phyloP scores from a whole-genome alignment of 2,888 invertebrate species.

The Stenoptilia bipunctidactyla region DNA sequence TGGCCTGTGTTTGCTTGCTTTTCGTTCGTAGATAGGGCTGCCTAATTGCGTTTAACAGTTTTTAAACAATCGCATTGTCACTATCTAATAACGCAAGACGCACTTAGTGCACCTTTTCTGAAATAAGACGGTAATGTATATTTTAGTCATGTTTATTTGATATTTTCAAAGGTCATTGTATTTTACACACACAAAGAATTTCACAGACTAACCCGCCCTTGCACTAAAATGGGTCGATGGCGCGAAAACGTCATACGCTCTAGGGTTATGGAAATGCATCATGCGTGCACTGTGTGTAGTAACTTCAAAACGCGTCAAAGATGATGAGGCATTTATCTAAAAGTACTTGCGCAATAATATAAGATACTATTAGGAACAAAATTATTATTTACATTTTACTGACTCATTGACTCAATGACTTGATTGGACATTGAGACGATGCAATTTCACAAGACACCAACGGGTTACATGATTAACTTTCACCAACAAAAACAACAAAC shows the following conservation, averaged over 20 bases:
- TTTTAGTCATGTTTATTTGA: slow-evolving; percentile 20
- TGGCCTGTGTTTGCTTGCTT: slow-evolving; percentile 64
- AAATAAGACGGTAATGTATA: slow-evolving; percentile 25
- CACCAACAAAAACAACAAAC: slow-evolving; percentile 53
- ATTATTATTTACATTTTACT: slow-evolving; percentile 27
- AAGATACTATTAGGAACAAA: slow-evolving; percentile 14
- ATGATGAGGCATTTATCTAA: no score
- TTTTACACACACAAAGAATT: slow-evolving; percentile 32
- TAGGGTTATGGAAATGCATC: slow-evolving; percentile 5
- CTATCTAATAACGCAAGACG: slow-evolving; percentile 56
- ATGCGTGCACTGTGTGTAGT: slow-evolving; percentile 11
- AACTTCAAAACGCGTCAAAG: no score
- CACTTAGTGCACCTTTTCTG: slow-evolving; percentile 66
- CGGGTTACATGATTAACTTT: slow-evolving; percentile 70
- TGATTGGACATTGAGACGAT: slow-evolving; percentile 35
- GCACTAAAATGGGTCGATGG: slow-evolving; percentile 66
- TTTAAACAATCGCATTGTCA: slow-evolving; percentile 65
- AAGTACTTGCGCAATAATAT: no score
- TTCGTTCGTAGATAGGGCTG: slow-evolving; percentile 34
- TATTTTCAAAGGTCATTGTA: slow-evolving; percentile 28
- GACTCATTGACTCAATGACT: slow-evolving; percentile 35
- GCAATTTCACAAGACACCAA: slow-evolving; percentile 66
- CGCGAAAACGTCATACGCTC: slow-evolving; percentile 62
- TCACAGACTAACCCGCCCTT: slow-evolving; percentile 47
- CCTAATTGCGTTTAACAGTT: slow-evolving; percentile 43